Evolutionary conservation across 1,140 invertebrate species (phyloP), one percentile per base, ranked within the genome.

Genomic region (Calephelis virginiensis): DNA sequence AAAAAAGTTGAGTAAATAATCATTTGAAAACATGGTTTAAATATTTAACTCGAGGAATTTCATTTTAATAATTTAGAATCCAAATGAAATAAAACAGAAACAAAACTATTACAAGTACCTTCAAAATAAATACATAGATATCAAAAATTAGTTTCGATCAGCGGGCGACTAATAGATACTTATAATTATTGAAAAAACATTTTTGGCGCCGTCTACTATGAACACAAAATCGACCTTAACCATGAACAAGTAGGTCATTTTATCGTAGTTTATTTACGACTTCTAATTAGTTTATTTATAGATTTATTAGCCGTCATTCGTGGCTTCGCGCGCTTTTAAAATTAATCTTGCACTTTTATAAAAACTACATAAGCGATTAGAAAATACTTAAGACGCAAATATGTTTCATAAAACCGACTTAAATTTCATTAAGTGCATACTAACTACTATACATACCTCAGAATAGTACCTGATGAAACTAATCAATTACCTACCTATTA

Each of bases 31-130:
- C n/a, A n/a, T 40, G 5, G 7, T 7, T 7, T 40, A 5, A 40
- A 7, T 40, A n/a, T n/a, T 40, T 40, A 5, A 7, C 7, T 7
- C 7, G 38, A 40, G 4, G 13, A 66, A 1, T 17, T 17, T 40
- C 7, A 40, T 40, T 40, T 40, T 4, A 40, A 40, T 40, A 40
- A 40, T 40, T 4, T 40, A 40, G 38, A 40, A 63, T 0, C 7
- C 37, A 43, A 11, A 64, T 63, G 37, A 4, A 11, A 59, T 47
- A 49, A 66, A 68, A 60, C 65, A 65, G 70, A 56, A 67, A 14
- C n/a, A 46, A 6, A 64, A 60, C 12, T 63, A 53, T 40, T 67
- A 65, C 73, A 66, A 73, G 66, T 70, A 74, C 64, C n/a, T n/a
- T n/a, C n/a, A n/a, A n/a, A n/a, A n/a, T n/a, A n/a, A n/a, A n/a